Percentiles rank a stretch among this genome's conserved stretches.
phyloP scores from a whole-genome alignment of 2,888 invertebrate genomes.

The Luperina testacea region DNA sequence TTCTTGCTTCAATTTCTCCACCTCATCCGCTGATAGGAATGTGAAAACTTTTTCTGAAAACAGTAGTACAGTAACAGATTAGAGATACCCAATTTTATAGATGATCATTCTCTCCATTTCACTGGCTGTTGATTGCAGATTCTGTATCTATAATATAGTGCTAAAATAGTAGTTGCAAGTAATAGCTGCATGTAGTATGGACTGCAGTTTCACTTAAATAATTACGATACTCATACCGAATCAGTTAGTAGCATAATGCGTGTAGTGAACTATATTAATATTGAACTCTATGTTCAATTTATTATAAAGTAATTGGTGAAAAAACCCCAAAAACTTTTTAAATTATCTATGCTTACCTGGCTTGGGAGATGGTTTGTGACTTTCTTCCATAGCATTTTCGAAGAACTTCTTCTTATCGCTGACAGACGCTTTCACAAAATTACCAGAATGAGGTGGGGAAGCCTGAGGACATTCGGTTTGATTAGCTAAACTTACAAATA shows the following conservation, averaged over 20 bases:
- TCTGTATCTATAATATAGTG: background rate
- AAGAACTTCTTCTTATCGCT: conserved; percentile 98
- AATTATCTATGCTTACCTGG: conserved; percentile 90
- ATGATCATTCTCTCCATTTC: background rate
- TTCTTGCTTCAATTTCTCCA: conserved; percentile 97
- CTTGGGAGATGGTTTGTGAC: conserved; percentile 95
- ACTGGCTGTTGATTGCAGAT: background rate
- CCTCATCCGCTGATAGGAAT: conserved; percentile 97
- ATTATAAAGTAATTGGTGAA: background rate
- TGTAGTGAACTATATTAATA: background rate
- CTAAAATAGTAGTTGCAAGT: conserved; percentile 2
- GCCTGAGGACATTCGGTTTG: conserved; percentile 80
- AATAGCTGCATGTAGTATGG: background rate
- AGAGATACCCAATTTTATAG: background rate
- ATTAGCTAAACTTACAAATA: conserved; percentile 59
- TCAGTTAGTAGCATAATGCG: background rate
- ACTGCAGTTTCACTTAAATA: background rate
- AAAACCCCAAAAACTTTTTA: background rate
- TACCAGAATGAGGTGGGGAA: conserved; percentile 93
- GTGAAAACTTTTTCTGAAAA: conserved; percentile 96
- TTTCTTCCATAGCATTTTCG: conserved; percentile 98
- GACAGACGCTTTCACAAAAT: conserved; percentile 95
- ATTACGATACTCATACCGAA: background rate
- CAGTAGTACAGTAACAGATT: background rate
- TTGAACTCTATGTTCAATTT: background rate